Percentiles rank a stretch among this genome's conserved stretches.
phyloP scores from a whole-genome alignment of 1,140 invertebrate species.

The Cataglyphis hispanica region DNA sequence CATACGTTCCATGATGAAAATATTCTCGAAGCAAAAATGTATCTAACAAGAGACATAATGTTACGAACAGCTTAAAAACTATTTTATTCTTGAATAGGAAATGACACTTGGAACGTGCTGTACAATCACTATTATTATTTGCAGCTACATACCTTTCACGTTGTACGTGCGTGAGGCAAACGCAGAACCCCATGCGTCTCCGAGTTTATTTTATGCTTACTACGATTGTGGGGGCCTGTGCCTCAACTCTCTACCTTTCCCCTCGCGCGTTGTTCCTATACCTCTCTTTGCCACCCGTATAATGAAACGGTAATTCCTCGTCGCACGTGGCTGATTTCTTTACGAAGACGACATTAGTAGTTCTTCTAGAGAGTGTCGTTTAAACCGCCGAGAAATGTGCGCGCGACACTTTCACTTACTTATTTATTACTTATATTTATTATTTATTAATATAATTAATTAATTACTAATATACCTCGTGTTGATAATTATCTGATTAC shows the following conservation, averaged over 20 bases:
- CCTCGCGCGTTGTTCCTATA: slow-evolving; percentile 48
- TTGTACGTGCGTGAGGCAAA: slow-evolving; percentile 74
- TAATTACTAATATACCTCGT: neutral
- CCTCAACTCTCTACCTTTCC: slow-evolving; percentile 66
- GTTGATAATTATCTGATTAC: slow-evolving; percentile 6
- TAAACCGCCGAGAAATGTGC: slow-evolving; percentile 48
- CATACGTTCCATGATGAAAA: neutral
- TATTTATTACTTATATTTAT: slow-evolving; percentile 9
- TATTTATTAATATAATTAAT: slow-evolving; percentile 12
- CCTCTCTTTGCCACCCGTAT: slow-evolving; percentile 63
- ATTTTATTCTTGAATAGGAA: neutral
- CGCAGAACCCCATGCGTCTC: slow-evolving; percentile 77
- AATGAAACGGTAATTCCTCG: slow-evolving; percentile 75
- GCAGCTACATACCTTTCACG: slow-evolving; percentile 65
- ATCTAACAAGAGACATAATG: too few species aligned
- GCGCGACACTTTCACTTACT: too few species aligned
- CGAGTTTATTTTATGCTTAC: slow-evolving; percentile 79
- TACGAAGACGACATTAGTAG: slow-evolving; percentile 55
- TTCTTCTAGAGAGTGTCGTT: slow-evolving; percentile 35
- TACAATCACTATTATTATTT: slow-evolving; percentile 75
- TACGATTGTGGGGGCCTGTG: slow-evolving; percentile 64
- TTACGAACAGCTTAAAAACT: neutral
- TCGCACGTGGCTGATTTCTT: slow-evolving; percentile 71
- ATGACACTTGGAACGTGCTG: slow-evolving; percentile 54
- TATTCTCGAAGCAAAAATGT: neutral